phyloP scores from a whole-genome alignment of 2,797 vertebrate species.

The Acridotheres tristis region DNA sequence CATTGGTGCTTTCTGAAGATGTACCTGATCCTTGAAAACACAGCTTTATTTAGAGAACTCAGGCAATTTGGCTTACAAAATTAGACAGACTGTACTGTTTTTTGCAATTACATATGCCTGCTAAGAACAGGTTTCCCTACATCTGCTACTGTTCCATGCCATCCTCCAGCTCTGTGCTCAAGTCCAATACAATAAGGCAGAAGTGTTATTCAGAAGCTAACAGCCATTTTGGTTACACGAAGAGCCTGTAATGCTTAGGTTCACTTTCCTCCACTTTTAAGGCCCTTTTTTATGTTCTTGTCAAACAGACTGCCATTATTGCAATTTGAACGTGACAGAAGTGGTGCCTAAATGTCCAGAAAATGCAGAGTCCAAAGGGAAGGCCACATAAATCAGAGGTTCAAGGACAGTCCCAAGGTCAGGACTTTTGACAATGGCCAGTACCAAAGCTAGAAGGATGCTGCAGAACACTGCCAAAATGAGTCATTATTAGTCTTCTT shows the following conservation, averaged over 20 bases:
- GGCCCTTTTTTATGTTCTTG: neutral
- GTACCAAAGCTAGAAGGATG: neutral
- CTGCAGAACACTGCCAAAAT: neutral
- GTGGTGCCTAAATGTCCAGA: neutral
- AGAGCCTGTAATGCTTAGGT: neutral
- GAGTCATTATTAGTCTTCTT: neutral
- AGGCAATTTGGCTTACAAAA: neutral
- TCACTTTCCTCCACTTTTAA: neutral
- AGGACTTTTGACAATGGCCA: neutral
- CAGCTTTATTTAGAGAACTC: neutral
- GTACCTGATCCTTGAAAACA: neutral
- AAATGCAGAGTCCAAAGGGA: neutral
- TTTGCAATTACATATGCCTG: neutral
- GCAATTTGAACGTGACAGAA: neutral
- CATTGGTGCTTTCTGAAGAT: neutral
- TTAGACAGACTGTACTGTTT: neutral
- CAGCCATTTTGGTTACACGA: neutral
- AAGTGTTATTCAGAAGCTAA: neutral
- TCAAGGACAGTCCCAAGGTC: neutral
- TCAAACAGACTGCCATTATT: neutral
- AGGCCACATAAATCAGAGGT: neutral
- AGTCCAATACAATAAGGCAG: neutral
- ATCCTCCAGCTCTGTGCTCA: neutral
- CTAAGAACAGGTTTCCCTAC: neutral
- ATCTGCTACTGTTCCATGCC: neutral